Evolutionary conservation across 1,140 invertebrate species (phyloP).

Genomic region (Callitettix versicolor): DNA sequence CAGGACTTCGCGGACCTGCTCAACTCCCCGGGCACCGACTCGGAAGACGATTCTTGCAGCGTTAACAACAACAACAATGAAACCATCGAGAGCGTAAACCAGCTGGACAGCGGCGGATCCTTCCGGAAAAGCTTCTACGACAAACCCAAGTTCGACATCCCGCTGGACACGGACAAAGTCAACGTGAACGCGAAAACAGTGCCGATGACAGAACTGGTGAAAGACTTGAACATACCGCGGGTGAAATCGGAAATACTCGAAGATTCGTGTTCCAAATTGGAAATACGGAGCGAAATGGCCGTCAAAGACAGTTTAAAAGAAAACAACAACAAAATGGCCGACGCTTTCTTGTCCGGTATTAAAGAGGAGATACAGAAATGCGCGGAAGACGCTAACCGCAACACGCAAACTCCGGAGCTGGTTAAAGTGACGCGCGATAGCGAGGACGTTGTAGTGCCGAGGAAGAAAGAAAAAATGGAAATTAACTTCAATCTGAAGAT

Average conservation of each 20-base stretch:
- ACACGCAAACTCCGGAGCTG: constrained; percentile 21
- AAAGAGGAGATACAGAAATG: constrained; percentile 25
- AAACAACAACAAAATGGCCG: constrained; percentile 26
- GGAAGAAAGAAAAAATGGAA: constrained; percentile 36
- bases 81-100: constrained; percentile 36
- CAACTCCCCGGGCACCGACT: constrained; percentile 32
- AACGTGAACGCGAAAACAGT: constrained; percentile 16
- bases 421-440: constrained; percentile 2
- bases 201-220: constrained; percentile 15
- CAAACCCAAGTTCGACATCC: constrained; percentile 44
- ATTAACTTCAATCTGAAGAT: constrained; percentile 26
- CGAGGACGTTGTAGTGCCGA: constrained; percentile 28
- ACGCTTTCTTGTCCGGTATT: constrained; percentile 29
- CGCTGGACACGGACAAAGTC: constrained; percentile 17
- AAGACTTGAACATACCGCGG: not conserved
- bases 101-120: constrained; percentile 36
- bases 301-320: constrained; percentile 31
- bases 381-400: constrained; percentile 12
- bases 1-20: constrained; percentile 34
- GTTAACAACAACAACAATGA: constrained; percentile 31
- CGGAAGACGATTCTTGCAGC: constrained; percentile 30
- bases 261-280: not conserved
- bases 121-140: constrained; percentile 46
- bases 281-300: constrained; percentile 10
- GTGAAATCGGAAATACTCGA: not conserved